These are phyloP conservation scores for Gobio occitaniae DNA, from an alignment of 2,797 vertebrate species.

Conservation along the genomic window DNA sequence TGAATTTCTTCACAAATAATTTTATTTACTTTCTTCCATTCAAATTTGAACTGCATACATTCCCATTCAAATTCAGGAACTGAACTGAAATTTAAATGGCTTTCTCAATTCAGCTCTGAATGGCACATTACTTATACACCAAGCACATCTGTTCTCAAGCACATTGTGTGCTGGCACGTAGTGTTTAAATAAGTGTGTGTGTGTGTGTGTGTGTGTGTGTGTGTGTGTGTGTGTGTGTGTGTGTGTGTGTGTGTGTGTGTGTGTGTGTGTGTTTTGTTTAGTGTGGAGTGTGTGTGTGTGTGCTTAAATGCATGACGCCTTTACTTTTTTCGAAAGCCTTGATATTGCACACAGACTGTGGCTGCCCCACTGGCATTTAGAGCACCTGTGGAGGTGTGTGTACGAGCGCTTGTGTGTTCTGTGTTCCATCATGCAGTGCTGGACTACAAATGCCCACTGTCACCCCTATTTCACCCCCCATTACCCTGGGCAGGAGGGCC, in stretches of 20 bases:
- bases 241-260: too few relatives aligned
- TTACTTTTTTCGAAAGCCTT: constrained; percentile 17
- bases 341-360: background rate
- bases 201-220: background rate
- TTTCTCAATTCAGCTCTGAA: background rate
- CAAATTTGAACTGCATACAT: background rate
- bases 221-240: too few relatives aligned
- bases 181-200: constrained; percentile 29
- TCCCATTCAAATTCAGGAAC: background rate
- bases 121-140: constrained; percentile 30
- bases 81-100: background rate
- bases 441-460: constrained; percentile 68
- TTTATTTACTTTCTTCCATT: background rate
- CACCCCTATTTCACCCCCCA: constrained; percentile 77
- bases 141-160: background rate
- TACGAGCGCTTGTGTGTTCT: constrained; percentile 33
- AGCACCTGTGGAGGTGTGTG: constrained; percentile 38
- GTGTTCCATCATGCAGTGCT: constrained; percentile 52
- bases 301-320: constrained; percentile 27
- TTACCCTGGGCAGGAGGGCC: constrained; percentile 68
- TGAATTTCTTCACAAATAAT: background rate
- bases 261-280: background rate
- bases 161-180: background rate
- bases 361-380: constrained; percentile 9
- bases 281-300: constrained; percentile 24